Percentiles rank a stretch among this genome's conserved stretches.
Evolutionary conservation across 1,140 invertebrate species (phyloP).

Genomic region (Bicyclus anynana): DNA sequence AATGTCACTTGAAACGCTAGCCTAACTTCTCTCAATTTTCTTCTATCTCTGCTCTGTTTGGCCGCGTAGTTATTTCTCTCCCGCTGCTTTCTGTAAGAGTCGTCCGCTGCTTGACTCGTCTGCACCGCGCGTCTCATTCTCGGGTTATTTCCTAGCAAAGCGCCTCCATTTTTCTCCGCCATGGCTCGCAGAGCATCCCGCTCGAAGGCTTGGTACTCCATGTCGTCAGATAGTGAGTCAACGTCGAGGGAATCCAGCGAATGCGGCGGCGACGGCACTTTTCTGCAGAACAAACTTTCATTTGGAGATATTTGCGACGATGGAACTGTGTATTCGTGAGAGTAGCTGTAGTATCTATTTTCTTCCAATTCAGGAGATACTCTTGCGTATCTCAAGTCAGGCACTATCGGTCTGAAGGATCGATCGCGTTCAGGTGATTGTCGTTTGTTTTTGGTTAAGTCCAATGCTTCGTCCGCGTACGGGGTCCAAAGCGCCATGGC

Average conservation of each 20-base stretch:
- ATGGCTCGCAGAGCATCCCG: conserved; percentile 82
- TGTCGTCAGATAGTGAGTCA: conserved; percentile 55
- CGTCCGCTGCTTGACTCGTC: conserved; percentile 70
- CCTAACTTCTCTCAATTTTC: conserved; percentile 94
- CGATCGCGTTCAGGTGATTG: conserved; percentile 11
- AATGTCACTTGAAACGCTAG: conserved; percentile 92
- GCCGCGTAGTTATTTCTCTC: conserved; percentile 97
- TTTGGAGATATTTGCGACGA: conserved; percentile 28
- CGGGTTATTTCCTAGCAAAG: conserved; percentile 78
- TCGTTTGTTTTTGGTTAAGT: conserved; percentile 35
- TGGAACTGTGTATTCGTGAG: conserved; percentile 26
- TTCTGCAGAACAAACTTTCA: conserved; percentile 19
- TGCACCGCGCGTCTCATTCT: conserved; percentile 80
- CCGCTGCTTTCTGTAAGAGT: conserved; percentile 91
- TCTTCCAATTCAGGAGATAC: conserved; percentile 15
- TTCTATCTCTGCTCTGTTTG: conserved; percentile 93
- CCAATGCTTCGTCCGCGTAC: conserved; percentile 42
- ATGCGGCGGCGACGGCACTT: conserved; percentile 20
- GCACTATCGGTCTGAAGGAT: conserved; percentile 12
- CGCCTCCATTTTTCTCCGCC: conserved; percentile 77
- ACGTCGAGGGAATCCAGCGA: conserved; percentile 20
- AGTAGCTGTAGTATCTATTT: conserved; percentile 21
- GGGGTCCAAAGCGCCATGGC: conserved; percentile 45
- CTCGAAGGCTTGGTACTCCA: conserved; percentile 83
- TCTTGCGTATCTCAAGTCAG: conserved; percentile 23